phyloP scores from a whole-genome alignment of 2,888 invertebrate genomes.

The Lithophane leautieri region DNA sequence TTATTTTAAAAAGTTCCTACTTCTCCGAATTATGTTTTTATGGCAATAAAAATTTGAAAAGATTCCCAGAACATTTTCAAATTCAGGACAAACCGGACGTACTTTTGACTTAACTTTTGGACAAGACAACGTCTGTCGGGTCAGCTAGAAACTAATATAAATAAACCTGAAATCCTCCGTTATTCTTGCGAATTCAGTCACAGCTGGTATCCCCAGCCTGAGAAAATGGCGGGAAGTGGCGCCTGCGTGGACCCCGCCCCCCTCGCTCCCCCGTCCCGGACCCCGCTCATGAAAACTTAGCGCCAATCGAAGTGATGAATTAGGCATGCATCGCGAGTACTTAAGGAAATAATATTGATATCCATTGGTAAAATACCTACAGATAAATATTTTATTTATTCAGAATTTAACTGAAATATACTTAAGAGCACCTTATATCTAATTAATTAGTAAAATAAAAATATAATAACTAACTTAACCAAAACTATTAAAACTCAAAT shows the following conservation, averaged over 20 bases:
- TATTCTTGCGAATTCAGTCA: conserved; percentile 48
- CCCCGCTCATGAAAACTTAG: conserved; percentile 76
- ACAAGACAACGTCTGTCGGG: no score
- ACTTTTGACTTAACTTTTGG: neutral
- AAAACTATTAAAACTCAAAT: neutral
- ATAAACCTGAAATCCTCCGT: conserved; percentile 49
- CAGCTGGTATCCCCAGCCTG: conserved; percentile 74
- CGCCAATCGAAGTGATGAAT: conserved; percentile 85
- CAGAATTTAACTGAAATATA: neutral
- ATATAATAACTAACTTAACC: no score
- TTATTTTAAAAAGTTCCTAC: neutral
- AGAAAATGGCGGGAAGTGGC: conserved; percentile 86
- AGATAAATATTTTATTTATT: neutral
- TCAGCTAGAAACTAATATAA: conserved; percentile 23
- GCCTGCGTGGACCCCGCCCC: conserved; percentile 83
- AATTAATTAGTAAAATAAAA: neutral
- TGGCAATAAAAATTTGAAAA: neutral
- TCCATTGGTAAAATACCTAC: neutral
- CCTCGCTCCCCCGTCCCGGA: conserved; percentile 42
- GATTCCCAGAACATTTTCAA: neutral
- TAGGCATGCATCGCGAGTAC: conserved; percentile 70
- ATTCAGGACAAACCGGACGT: no score
- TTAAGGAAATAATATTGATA: conserved; percentile 30
- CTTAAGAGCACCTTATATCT: neutral
- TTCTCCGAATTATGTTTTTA: neutral